A percentile compares a stretch with the other conserved stretches of the same genome.
Evolutionary conservation across 2,113 vertebrate genomes (phyloP).

Genomic region (Microcebus lehilahytsara): DNA sequence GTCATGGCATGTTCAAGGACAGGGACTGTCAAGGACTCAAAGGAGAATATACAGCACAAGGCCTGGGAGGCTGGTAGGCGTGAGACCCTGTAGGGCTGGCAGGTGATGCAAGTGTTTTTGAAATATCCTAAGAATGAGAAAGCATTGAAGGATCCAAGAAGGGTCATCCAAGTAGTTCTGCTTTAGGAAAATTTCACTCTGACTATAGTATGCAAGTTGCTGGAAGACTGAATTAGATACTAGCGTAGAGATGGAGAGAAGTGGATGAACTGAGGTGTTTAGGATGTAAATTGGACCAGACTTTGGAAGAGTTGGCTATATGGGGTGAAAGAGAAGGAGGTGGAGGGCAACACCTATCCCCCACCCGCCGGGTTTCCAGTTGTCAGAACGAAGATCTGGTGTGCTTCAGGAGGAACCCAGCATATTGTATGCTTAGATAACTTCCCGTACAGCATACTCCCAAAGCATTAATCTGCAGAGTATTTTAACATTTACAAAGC

Average conservation of each 20-base stretch:
- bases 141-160: background rate
- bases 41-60: accelerated
- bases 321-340: background rate
- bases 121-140: background rate
- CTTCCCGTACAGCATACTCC: background rate
- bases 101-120: background rate
- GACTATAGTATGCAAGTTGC: background rate
- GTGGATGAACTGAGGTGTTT: accelerated
- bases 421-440: background rate
- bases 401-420: background rate
- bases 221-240: background rate
- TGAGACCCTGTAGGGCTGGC: background rate
- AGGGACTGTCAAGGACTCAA: background rate
- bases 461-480: no score
- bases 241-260: background rate
- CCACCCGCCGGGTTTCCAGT: no score
- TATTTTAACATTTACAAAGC: background rate
- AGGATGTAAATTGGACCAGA: background rate
- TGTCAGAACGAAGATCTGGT: background rate
- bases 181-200: background rate
- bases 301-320: background rate
- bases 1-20: background rate
- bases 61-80: background rate
- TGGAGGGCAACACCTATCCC: background rate
- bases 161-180: background rate